Base-by-base conservation (phyloP, 2,888 invertebrate genomes). In the Lumbricus terrestris region DNA sequence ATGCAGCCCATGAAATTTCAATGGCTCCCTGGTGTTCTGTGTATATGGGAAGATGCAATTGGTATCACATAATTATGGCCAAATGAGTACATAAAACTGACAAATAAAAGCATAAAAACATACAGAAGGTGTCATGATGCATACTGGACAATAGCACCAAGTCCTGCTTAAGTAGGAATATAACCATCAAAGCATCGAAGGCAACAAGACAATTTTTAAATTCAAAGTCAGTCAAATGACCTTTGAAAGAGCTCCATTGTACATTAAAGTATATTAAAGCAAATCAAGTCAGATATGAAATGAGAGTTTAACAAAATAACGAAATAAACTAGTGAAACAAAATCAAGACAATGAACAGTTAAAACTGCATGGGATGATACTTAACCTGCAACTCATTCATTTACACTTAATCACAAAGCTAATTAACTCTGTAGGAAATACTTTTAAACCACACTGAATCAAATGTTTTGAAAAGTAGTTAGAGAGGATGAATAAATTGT, bases 351-450 rank as follows among this genome's bases (percentile, higher is more conserved):
- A 69, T 8, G 69, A 69, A 69, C 69, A 69, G 69, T n/a, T 69
- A 69, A 29, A 69, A n/a, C 29, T 69, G 69, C n/a, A n/a, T n/a
- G n/a, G n/a, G 69, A 69, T 69, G 69, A n/a, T n/a, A n/a, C 29
- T 69, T 69, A 69, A 69, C n/a, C 69, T 69, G 29, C n/a, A 69
- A 69, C 69, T 69, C 69, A 69, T 69, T 69, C 29, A 69, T n/a
- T 69, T 69, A 69, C 69, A 69, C n/a, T 69, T 69, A n/a, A 69
- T n/a, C 69, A 69, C 69, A 69, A 69, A 69, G 69, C n/a, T 69
- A n/a, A 69, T n/a, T n/a, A 69, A 69, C n/a, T 69, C 69, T 69
- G 29, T 69, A 69, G 11, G n/a, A 69, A 69, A 69, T 5, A 13
- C 11, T 11, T 69, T 69, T n/a, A n/a, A 13, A 69, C 69, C n/a